Percentiles rank a stretch among this genome's conserved stretches.
These are phyloP conservation scores for Leistus spinibarbis DNA, from an alignment of 2,888 invertebrate species.

Conservation along the genomic window DNA sequence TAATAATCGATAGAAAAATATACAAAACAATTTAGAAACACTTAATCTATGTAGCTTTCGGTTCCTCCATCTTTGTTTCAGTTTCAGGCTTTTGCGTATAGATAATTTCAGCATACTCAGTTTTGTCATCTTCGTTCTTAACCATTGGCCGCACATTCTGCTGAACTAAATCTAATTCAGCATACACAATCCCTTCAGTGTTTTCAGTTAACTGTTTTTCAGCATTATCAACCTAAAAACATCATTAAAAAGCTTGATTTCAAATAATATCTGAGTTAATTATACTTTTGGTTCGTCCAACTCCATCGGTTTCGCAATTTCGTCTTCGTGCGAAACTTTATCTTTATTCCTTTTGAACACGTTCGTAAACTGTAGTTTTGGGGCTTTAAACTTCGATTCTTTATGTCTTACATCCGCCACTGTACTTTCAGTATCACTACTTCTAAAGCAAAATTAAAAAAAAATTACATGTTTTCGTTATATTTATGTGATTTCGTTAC, in stretches of 20 bases:
- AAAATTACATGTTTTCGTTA: not conserved
- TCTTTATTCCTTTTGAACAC: conserved; percentile 50
- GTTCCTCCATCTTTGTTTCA: not conserved
- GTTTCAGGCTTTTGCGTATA: conserved; percentile 65
- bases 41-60: not conserved
- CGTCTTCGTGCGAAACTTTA: conserved; percentile 41
- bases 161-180: conserved; percentile 68
- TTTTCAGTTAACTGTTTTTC: conserved; percentile 38
- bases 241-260: not conserved
- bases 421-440: conserved; percentile 71
- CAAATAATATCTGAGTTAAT: not conserved
- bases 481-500: not conserved
- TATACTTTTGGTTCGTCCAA: conserved; percentile 44
- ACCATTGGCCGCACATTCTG: conserved; percentile 55
- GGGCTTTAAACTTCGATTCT: conserved; percentile 41
- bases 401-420: conserved; percentile 59
- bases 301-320: conserved; percentile 40
- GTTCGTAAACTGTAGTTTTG: conserved; percentile 41
- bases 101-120: conserved; percentile 83
- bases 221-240: conserved; percentile 12
- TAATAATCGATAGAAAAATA: not conserved
- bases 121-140: conserved; percentile 66
- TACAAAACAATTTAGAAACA: not conserved
- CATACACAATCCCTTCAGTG: conserved; percentile 69
- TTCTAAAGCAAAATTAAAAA: conserved; percentile 49